A percentile compares a stretch with the other conserved stretches of the same genome.
phyloP scores from a whole-genome alignment of 2,888 invertebrate genomes.

The Diploptera punctata region DNA sequence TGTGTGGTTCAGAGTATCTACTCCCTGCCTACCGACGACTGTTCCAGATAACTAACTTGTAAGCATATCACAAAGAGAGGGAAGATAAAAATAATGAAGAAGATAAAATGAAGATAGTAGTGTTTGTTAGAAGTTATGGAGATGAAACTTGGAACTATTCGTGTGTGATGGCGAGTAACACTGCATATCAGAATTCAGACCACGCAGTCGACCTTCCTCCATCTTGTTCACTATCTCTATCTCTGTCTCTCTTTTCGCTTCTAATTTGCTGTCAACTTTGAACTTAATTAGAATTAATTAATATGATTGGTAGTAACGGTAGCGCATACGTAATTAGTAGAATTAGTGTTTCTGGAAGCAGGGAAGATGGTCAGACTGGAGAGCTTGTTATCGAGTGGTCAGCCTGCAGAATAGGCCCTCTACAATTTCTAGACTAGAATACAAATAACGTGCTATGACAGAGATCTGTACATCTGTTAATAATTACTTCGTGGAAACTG shows the following conservation, averaged over 20 bases:
- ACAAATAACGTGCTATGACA: background rate
- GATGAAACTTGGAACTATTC: too few relatives aligned
- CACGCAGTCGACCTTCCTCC: slow-evolving; percentile 35
- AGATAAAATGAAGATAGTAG: too few relatives aligned
- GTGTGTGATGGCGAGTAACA: too few relatives aligned
- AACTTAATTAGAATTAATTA: slow-evolving; percentile 87
- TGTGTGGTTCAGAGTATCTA: too few relatives aligned
- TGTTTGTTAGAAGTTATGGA: too few relatives aligned
- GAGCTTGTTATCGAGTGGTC: slow-evolving; percentile 26
- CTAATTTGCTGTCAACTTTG: slow-evolving; percentile 61
- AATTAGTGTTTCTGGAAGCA: slow-evolving; percentile 30
- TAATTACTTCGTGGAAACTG: slow-evolving; percentile 22
- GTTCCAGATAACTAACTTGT: too few relatives aligned
- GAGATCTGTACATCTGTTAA: slow-evolving; percentile 12
- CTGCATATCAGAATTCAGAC: slow-evolving; percentile 23
- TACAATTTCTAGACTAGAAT: slow-evolving; percentile 14
- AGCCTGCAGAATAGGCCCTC: slow-evolving; percentile 23
- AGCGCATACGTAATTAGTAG: slow-evolving; percentile 42
- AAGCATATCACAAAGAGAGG: too few relatives aligned
- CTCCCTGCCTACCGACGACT: too few relatives aligned
- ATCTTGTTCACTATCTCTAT: slow-evolving; percentile 38
- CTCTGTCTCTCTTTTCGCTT: slow-evolving; percentile 42
- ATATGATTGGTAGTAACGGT: slow-evolving; percentile 64
- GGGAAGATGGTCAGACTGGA: slow-evolving; percentile 7
- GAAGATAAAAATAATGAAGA: too few relatives aligned